These are phyloP conservation scores for Neuroterus valhalla DNA, from an alignment of 1,140 invertebrate species.

Conservation along the genomic window DNA sequence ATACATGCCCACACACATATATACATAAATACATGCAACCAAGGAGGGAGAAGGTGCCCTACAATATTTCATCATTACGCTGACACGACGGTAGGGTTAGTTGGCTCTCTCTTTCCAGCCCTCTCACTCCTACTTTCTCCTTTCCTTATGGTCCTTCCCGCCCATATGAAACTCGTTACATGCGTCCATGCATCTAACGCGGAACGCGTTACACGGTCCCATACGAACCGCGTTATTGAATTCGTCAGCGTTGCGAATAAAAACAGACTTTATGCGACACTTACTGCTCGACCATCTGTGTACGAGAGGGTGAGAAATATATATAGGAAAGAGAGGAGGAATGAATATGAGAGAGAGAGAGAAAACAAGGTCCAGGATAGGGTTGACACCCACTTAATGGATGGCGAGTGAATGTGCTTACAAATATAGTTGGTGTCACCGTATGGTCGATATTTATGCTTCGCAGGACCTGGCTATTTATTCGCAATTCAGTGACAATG, in stretches of 20 bases:
- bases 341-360: conserved; percentile 28
- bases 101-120: conserved; percentile 40
- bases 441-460: conserved; percentile 33
- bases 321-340: conserved; percentile 2
- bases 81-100: conserved; percentile 71
- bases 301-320: conserved; percentile 32
- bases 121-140: conserved; percentile 19
- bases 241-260: conserved; percentile 66
- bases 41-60: conserved; percentile 51
- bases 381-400: conserved; percentile 45
- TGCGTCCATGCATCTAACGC: conserved; percentile 59
- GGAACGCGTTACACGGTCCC: conserved; percentile 49
- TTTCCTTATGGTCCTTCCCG: conserved; percentile 39
- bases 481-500: conserved; percentile 17
- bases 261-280: conserved; percentile 69
- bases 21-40: background rate
- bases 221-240: conserved; percentile 63
- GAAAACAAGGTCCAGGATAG: conserved; percentile 36
- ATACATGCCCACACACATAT: background rate
- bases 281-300: conserved; percentile 68
- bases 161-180: conserved; percentile 69
- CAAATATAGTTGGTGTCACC: conserved; percentile 42
- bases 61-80: conserved; percentile 77
- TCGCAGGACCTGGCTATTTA: conserved; percentile 17
- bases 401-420: conserved; percentile 37